Evolutionary conservation across 1,140 invertebrate genomes (phyloP).

Genomic region (Lamellibrachia luymesi): DNA sequence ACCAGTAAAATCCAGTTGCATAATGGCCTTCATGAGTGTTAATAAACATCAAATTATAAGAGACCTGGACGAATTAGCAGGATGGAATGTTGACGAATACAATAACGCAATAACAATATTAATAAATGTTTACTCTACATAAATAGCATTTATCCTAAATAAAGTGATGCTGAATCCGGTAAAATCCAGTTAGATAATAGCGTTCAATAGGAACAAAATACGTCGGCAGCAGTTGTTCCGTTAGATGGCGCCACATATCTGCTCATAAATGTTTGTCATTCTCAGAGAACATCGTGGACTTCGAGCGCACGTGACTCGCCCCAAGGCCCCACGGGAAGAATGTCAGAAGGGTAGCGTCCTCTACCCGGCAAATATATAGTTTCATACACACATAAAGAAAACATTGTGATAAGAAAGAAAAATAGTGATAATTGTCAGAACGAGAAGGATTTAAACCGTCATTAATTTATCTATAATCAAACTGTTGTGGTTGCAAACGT

Average conservation of each 20-base stretch:
- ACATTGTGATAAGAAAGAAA: not conserved
- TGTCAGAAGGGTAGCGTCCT: not conserved
- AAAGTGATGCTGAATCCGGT: not conserved
- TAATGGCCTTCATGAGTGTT: not conserved
- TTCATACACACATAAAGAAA: not conserved
- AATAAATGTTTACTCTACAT: not conserved
- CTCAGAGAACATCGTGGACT: not conserved
- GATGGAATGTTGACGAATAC: too few relatives aligned
- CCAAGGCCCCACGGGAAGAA: not conserved
- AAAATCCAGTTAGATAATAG: not conserved
- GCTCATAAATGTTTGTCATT: not conserved
- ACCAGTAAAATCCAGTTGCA: not conserved
- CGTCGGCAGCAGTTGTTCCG: not conserved
- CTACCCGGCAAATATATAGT: not conserved
- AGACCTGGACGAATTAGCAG: too few relatives aligned
- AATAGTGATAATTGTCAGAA: too few relatives aligned
- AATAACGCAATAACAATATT: not conserved
- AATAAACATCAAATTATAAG: too few relatives aligned
- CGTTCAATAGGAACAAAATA: not conserved
- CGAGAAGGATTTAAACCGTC: too few relatives aligned
- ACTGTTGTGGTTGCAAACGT: too few relatives aligned
- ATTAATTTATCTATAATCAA: too few relatives aligned
- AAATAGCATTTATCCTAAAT: not conserved
- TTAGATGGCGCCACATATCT: not conserved
- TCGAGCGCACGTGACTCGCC: not conserved